These are phyloP conservation scores for Clunio marinus DNA, from an alignment of 2,888 invertebrate species.

Conservation along the genomic window DNA sequence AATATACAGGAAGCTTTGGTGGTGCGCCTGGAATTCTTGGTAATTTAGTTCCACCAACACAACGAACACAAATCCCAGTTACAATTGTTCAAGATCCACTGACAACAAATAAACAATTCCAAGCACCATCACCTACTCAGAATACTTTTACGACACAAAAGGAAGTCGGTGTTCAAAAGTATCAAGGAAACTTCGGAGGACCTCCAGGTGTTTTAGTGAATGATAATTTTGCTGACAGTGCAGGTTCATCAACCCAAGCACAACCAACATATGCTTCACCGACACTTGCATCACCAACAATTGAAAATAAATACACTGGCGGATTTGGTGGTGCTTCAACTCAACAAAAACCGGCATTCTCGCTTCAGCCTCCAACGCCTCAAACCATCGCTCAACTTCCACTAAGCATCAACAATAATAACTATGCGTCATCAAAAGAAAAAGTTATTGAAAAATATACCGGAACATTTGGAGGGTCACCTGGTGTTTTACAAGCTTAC, in stretches of 20 bases:
- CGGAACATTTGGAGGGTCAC: slow-evolving; percentile 17
- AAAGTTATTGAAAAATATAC: background rate
- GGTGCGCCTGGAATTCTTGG: slow-evolving; percentile 16
- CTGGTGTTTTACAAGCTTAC: background rate
- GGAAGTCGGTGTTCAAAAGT: background rate
- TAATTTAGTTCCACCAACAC: background rate
- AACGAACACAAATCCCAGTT: background rate
- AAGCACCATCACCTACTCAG: background rate
- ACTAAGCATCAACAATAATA: no score
- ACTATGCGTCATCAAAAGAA: background rate
- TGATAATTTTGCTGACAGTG: no score
- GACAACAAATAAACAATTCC: background rate
- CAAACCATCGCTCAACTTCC: no score
- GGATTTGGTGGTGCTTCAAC: no score
- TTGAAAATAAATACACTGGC: no score
- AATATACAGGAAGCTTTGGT: slow-evolving; percentile 1
- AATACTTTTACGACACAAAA: background rate
- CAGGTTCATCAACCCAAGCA: no score
- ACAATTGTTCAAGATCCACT: background rate
- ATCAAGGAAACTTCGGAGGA: background rate
- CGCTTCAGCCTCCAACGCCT: background rate
- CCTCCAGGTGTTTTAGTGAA: background rate
- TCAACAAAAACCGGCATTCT: no score
- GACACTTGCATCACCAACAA: background rate
- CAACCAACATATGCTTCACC: no score